Evolutionary conservation across 2,888 invertebrate genomes (phyloP), one percentile per base, ranked within the genome.

Genomic region (Lasius platythorax): DNA sequence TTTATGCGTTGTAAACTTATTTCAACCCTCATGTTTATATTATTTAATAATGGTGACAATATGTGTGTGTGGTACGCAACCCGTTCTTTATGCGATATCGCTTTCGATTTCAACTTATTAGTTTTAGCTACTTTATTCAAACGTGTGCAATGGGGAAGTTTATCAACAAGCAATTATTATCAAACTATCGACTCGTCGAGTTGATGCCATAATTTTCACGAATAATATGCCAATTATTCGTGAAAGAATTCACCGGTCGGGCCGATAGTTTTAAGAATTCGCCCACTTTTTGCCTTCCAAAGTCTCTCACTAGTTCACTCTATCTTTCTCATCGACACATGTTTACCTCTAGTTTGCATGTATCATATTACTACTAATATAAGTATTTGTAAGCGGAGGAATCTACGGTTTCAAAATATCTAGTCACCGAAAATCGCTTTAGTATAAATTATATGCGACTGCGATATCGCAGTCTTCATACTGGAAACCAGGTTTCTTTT

Each of bases 221-320:
- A 75, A 40, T 50, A 23, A 46, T 40, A 73, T 30, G 37, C 11
- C 58, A 50, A 43, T 43, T n/a, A 68, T 56, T 37, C n/a, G 40
- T 30, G 12, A 53, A 72, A 53, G 50, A 64, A 68, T 50, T 67
- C 76, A 83, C 72, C 85, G 75, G 85, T 85, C 85, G 67, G 78
- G 64, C 87, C 87, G 89, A 86, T 91, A 91, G 87, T 91, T 85
- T 76, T 87, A 84, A 91, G 89, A 89, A 88, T 92, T 93, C 92
- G 90, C 93, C 90, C 93, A 93, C 91, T 93, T 88, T 93, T 92
- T 93, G 94, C 93, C 94, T 94, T 94, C 92, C 91, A 90, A 91
- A 89, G 88, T 85, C 91, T 88, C 90, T 92, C 89, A 89, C 90
- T 91, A 83, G 64, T 85, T 87, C 85, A 86, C 85, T 85, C 78